A percentile compares a stretch with the other conserved stretches of the same genome.
Conservation (phyloP, 1,140 invertebrate genomes). For the Macrobrachium rosenbergii region DNA sequence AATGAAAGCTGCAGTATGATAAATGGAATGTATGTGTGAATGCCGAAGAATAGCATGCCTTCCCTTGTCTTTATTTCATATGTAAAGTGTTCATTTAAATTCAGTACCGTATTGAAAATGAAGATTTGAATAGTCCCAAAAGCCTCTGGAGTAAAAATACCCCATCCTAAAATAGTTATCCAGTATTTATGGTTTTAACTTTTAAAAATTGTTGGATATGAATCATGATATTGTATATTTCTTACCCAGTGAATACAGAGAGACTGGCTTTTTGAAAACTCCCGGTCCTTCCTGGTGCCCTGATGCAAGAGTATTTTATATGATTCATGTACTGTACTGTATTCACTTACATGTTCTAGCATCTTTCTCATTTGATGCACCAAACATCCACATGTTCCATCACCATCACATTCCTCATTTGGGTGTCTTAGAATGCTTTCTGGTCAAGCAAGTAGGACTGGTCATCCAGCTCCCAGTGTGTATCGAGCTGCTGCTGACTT, state of each 20-base stretch:
- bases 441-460: background rate
- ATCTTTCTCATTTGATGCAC: conserved; percentile 19
- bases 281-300: conserved; percentile 14
- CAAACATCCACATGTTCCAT: background rate
- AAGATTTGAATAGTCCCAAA: no score
- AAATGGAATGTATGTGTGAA: no score
- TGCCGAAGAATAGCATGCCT: no score
- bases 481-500: background rate
- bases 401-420: conserved; percentile 3
- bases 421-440: background rate
- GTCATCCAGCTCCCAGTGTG: background rate
- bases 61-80: no score
- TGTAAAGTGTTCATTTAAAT: no score
- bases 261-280: conserved; percentile 16
- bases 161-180: no score
- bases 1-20: no score
- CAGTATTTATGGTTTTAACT: no score
- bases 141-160: no score
- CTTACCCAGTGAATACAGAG: conserved; percentile 4
- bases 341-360: conserved; percentile 15
- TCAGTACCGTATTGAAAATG: no score
- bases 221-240: conserved; percentile 3
- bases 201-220: conserved; percentile 1
- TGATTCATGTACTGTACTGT: background rate
- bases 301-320: conserved; percentile 13